A percentile compares a stretch with the other conserved stretches of the same genome.
These are phyloP conservation scores for Stenopsyche tienmushanensis DNA, from an alignment of 1,140 invertebrate species.

Conservation along the genomic window DNA sequence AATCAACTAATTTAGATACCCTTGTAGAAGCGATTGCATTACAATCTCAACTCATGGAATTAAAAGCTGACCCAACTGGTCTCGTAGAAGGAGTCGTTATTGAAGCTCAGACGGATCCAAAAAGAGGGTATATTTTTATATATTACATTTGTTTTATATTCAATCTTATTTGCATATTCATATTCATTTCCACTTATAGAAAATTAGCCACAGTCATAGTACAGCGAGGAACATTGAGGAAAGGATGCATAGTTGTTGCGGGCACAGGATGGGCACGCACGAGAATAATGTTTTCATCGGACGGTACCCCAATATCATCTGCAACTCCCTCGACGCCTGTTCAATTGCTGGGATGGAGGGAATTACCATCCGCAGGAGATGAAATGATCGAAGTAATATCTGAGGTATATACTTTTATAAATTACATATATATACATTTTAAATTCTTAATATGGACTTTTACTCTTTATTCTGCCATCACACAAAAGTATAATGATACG, in stretches of 20 bases:
- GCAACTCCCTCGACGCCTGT: conserved; percentile 82
- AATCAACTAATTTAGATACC: conserved; percentile 74
- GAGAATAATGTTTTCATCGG: conserved; percentile 80
- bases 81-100: conserved; percentile 87
- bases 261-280: conserved; percentile 84
- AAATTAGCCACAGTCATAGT: conserved; percentile 88
- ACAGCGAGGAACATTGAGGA: conserved; percentile 84
- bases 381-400: conserved; percentile 78
- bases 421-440: neutral
- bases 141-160: neutral
- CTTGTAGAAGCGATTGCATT: conserved; percentile 83
- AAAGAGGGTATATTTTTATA: conserved; percentile 60
- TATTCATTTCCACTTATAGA: conserved; percentile 50
- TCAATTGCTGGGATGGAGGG: conserved; percentile 86
- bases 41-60: conserved; percentile 86
- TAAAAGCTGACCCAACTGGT: conserved; percentile 80
- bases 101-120: conserved; percentile 77
- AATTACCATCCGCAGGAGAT: conserved; percentile 85
- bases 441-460: neutral
- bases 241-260: conserved; percentile 79
- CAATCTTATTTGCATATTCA: neutral
- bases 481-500: neutral
- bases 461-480: neutral
- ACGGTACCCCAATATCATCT: conserved; percentile 64
- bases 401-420: conserved; percentile 57